These are phyloP conservation scores for Neuroscelio doddi DNA, from an alignment of 2,888 invertebrate species.

Conservation along the genomic window DNA sequence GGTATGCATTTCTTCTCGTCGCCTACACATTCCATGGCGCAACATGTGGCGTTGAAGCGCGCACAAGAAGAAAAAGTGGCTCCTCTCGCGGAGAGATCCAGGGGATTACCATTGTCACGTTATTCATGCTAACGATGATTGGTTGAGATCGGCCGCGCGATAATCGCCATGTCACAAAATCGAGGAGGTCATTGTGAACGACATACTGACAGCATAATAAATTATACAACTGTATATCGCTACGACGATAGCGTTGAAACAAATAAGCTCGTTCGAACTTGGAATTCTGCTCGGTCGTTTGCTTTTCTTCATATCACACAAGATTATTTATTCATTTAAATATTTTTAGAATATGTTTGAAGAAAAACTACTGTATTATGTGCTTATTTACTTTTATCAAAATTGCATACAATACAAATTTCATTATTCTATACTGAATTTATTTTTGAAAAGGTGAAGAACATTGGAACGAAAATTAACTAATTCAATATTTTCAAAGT, in stretches of 20 bases:
- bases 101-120: conserved; percentile 68
- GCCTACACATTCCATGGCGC: conserved; percentile 36
- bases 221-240: conserved; percentile 55
- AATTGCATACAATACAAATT: too few species aligned
- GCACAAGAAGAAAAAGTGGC: conserved; percentile 43
- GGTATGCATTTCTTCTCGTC: conserved; percentile 42
- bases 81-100: conserved; percentile 52
- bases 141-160: conserved; percentile 66
- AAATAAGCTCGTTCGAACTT: conserved; percentile 33
- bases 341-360: too few species aligned
- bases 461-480: too few species aligned
- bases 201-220: conserved; percentile 70
- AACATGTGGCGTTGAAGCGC: conserved; percentile 56
- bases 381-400: too few species aligned
- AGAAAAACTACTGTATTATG: too few species aligned
- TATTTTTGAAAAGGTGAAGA: too few species aligned
- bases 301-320: conserved; percentile 26
- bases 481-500: too few species aligned
- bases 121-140: conserved; percentile 70
- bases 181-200: conserved; percentile 68
- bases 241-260: conserved; percentile 34
- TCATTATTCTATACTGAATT: too few species aligned
- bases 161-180: conserved; percentile 69
- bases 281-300: conserved; percentile 29
- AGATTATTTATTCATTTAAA: too few species aligned